Conservation (phyloP, 1,140 invertebrate genomes). For the Pseudomyrmex dendroicus region DNA sequence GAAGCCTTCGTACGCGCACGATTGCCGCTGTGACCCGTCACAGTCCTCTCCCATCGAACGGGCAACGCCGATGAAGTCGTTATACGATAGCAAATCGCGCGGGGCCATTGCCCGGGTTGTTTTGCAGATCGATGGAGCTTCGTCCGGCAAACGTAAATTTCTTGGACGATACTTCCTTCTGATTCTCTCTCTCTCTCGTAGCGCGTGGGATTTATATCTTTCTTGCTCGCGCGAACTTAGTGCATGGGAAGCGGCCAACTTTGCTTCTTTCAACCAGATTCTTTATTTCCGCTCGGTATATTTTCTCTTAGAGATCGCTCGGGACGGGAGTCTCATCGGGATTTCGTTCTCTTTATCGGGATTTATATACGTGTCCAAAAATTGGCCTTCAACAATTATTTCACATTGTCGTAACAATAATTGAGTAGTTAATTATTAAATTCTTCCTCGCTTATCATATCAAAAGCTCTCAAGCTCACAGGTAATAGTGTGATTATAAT, state of each 20-base stretch:
- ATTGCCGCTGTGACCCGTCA: conserved; percentile 13
- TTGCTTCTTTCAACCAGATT: not conserved
- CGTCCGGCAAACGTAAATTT: conserved; percentile 53
- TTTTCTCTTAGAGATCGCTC: conserved; percentile 36
- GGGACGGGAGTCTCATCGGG: conserved; percentile 13
- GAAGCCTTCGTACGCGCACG: conserved; percentile 65
- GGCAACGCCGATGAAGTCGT: conserved; percentile 55
- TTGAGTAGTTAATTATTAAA: too few species aligned
- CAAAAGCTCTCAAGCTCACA: too few species aligned
- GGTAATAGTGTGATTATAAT: not conserved
- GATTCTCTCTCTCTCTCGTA: conserved; percentile 23
- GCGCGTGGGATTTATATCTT: conserved; percentile 35
- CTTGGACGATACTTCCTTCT: conserved; percentile 43
- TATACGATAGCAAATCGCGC: conserved; percentile 52
- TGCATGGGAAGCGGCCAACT: conserved; percentile 3
- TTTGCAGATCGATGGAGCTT: conserved; percentile 46
- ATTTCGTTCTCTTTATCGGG: conserved; percentile 13
- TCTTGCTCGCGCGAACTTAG: conserved; percentile 16
- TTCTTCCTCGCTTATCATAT: too few species aligned
- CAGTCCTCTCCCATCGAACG: conserved; percentile 54
- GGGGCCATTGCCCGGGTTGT: conserved; percentile 59
- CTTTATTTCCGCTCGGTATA: conserved; percentile 57
- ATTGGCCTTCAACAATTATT: not conserved
- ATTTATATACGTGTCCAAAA: conserved; percentile 23
- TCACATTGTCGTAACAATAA: too few species aligned